Evolutionary conservation across 2,113 vertebrate species (phyloP), one percentile per base, ranked within the genome.

Genomic region (Embiotoca jacksoni): DNA sequence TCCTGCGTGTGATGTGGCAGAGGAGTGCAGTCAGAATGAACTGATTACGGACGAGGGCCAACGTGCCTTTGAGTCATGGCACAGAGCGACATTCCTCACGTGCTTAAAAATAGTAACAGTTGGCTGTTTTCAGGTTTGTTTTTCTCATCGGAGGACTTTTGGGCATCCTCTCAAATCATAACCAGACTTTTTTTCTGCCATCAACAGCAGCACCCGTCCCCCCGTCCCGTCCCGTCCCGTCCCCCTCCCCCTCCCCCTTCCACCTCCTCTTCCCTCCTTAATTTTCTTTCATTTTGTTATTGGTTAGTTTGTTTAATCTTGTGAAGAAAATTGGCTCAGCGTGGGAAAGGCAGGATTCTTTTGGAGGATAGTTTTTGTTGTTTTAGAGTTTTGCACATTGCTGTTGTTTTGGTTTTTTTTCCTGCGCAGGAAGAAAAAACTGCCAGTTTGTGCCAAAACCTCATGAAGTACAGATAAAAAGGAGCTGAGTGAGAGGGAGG

Each of bases 31-130:
- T 93, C 93, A 95, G 93, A 94, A 94, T 91, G 92, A 92, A 94
- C 89, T 94, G 94, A 95, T 95, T 95, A 95, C 89, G 90, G 89
- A 89, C 30, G 82, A 86, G 89, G 85, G 87, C 87, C 92, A 75
- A 75, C 90, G 74, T 88, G 90, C 92, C 92, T 92, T 92, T 93
- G 88, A 94, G 90, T 91, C 93, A 92, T 93, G 91, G 92, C 94
- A 92, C 88, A 85, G 53, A 91, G 81, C 82, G 44, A 67, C 92
- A 94, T 95, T 95, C 92, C 92, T 95, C 65, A 88, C 69, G 73
- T 66, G 58, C 90, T 94, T 94, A 95, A 95, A 95, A 94, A 95
- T 95, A 94, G 94, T 88, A 94, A 91, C 94, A 86, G 81, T 89
- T 76, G 83, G 80, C 81, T 88, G 91, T 92, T 81, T 89, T 80